Percentiles rank a stretch among this genome's conserved stretches.
phyloP scores from a whole-genome alignment of 1,140 invertebrate species.

The Hesperophylax magnus region DNA sequence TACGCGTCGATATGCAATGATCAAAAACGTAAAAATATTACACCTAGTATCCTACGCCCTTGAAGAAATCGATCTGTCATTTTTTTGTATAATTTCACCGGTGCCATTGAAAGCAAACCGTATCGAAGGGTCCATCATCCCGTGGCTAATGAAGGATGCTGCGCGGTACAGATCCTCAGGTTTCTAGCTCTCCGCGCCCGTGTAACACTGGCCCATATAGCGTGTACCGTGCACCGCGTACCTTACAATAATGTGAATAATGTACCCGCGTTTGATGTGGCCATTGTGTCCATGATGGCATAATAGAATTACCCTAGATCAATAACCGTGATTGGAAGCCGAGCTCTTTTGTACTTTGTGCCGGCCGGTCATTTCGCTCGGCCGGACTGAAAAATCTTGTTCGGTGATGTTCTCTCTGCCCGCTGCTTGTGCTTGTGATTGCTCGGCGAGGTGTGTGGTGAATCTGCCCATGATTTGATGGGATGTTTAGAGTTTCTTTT shows the following conservation, averaged over 20 bases:
- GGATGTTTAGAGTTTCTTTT: too few relatives aligned
- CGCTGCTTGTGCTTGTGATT: not conserved
- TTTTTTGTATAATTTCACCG: constrained; percentile 26
- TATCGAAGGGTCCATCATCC: constrained; percentile 52
- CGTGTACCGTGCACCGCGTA: constrained; percentile 10
- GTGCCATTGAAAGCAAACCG: constrained; percentile 46
- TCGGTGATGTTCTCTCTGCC: not conserved
- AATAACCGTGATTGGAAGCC: constrained; percentile 51
- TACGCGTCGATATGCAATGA: too few relatives aligned
- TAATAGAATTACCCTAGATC: constrained; percentile 54
- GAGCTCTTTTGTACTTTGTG: constrained; percentile 40
- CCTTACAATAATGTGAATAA: too few relatives aligned
- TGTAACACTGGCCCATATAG: constrained; percentile 52
- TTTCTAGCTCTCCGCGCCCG: constrained; percentile 21
- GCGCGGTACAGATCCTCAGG: not conserved
- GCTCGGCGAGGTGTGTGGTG: not conserved
- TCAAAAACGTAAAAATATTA: not conserved
- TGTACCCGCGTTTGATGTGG: constrained; percentile 34
- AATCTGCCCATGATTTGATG: not conserved
- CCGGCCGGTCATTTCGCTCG: constrained; percentile 44
- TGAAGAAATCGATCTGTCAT: not conserved
- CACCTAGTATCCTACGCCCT: not conserved
- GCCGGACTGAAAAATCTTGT: constrained; percentile 21
- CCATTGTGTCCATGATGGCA: constrained; percentile 49
- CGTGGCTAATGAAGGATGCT: constrained; percentile 51